Conservation (phyloP, 2,113 vertebrate species). For the Syrmaticus mikado region DNA sequence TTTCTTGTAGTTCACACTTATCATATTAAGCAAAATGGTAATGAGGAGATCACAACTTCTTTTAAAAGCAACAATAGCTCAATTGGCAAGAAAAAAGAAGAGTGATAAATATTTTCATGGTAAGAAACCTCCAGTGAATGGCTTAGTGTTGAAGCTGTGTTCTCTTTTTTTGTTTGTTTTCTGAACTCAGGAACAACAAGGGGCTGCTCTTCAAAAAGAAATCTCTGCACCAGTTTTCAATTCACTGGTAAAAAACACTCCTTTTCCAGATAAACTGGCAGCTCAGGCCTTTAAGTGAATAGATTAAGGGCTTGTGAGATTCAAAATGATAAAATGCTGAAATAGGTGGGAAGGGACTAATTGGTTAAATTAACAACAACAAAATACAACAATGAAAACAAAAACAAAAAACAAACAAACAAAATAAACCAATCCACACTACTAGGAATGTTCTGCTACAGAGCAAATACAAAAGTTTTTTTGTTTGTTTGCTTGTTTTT, state of each 20-base stretch:
- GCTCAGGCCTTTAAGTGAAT: constrained; percentile 27
- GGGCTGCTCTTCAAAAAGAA: constrained; percentile 21
- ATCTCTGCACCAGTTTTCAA: constrained; percentile 26
- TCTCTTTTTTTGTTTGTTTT: constrained; percentile 38
- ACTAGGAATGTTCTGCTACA: not conserved
- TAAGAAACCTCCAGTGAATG: constrained; percentile 63
- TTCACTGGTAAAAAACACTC: constrained; percentile 6
- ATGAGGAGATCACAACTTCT: constrained; percentile 71
- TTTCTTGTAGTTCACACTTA: constrained; percentile 68
- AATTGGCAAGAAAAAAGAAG: constrained; percentile 40
- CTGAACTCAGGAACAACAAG: constrained; percentile 43
- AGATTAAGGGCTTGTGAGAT: not conserved
- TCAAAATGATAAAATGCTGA: constrained; percentile 6
- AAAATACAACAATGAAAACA: not conserved
- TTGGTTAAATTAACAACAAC: not conserved
- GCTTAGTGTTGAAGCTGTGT: not conserved
- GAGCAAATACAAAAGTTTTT: not conserved
- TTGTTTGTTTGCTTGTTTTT: not conserved
- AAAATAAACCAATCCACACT: not conserved
- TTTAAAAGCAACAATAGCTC: constrained; percentile 71
- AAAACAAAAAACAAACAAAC: not conserved
- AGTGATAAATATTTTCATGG: constrained; percentile 71
- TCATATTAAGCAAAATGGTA: constrained; percentile 76
- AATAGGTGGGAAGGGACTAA: constrained; percentile 25
- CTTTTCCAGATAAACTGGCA: constrained; percentile 49